Evolutionary conservation across 2,888 invertebrate species (phyloP), one percentile per base, ranked within the genome.

Genomic region (Drosophila atripex): DNA sequence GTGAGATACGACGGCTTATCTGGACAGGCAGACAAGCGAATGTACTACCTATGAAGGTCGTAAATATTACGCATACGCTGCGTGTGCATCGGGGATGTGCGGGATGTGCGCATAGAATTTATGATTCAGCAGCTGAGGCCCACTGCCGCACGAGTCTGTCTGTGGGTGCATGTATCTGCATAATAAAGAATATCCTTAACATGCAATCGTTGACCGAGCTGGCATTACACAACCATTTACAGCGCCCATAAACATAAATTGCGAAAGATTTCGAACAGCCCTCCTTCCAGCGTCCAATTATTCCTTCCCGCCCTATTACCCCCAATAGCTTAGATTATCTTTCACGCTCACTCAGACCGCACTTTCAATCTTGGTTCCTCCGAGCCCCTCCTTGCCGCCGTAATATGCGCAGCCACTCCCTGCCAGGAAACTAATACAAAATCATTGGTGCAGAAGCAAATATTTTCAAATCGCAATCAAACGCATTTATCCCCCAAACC

Each of bases 401-500:
- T 28, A 3, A 2, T 9, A 9, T 28, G 9, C 28, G 9, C 28
- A 9, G 28, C 9, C 28, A 9, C 7, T 28, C 45, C 32, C 38
- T 52, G 35, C 50, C 25, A 21, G 54, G 32, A 41, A 77, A 64
- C 79, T 69, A 76, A 86, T 71, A 71, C 76, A 43, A 73, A 68
- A 65, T 65, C 64, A 64, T 75, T 79, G 58, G 69, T 63, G 69
- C 41, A 65, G 71, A 77, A 68, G 69, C 65, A 66, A 77, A 65
- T 69, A 71, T 70, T 78, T 77, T 68, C 57, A 54, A 71, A 60
- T 70, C 75, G 64, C 75, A 82, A 80, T 80, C 85, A 77, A 63
- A 55, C 65, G 69, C 53, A 55, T 71, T 73, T 76, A 71, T 60
- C 71, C 56, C 49, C 21, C 5, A 18, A 66, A 14, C 25, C 47